Conservation (phyloP, 2,113 vertebrate genomes). For the Corythornis madagascariensis region DNA sequence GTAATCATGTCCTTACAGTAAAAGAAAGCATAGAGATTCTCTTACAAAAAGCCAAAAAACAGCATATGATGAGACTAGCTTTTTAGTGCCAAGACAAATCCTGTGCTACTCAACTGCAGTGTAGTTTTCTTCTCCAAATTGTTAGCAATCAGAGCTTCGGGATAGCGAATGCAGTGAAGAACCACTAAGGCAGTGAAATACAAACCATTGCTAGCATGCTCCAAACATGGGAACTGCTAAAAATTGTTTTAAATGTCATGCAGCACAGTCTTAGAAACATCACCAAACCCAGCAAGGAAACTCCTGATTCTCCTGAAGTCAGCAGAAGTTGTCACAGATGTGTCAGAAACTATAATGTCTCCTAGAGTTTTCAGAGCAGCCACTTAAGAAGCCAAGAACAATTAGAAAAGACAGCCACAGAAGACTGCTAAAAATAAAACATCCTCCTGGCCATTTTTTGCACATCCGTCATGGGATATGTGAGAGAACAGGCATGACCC, state of each 20-base stretch:
- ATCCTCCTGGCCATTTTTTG: not conserved
- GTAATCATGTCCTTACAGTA: not conserved
- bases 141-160: not conserved
- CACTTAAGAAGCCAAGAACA: not conserved
- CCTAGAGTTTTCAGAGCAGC: not conserved
- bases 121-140: not conserved
- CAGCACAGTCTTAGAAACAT: not conserved
- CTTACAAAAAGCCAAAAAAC: not conserved
- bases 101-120: slow-evolving; percentile 3
- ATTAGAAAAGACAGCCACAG: not conserved
- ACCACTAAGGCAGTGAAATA: not conserved
- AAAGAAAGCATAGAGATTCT: not conserved
- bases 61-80: not conserved
- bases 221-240: not conserved
- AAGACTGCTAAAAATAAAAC: not conserved
- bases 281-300: not conserved
- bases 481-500: not conserved
- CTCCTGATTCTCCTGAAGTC: not conserved
- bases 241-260: not conserved
- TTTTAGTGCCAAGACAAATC: not conserved
- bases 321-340: not conserved
- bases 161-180: not conserved
- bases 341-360: not conserved
- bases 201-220: not conserved
- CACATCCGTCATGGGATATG: not conserved